Evolutionary conservation across 2,113 vertebrate genomes (phyloP), one percentile per base, ranked within the genome.

Genomic region (Silurus asotus): DNA sequence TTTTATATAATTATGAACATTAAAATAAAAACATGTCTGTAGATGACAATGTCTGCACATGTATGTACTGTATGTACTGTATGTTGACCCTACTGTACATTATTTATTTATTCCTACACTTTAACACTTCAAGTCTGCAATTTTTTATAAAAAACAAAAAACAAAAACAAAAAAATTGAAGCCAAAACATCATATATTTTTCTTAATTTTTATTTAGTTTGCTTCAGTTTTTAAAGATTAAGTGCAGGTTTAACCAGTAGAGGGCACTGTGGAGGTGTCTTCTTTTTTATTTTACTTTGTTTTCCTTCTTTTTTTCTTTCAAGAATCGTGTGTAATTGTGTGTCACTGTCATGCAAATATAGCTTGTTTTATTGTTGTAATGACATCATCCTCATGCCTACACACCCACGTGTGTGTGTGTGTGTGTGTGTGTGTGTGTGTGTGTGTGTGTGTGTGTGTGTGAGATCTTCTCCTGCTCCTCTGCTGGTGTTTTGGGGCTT

Each of bases 361-460:
- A 8, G n/a, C 19, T 70, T 48, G 2, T 74, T 51, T 0, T 13
- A 37, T 37, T 37, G 70, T 74, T 23, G 45, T 74, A 20, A 51
- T 70, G 67, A 51, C 76, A 58, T 77, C 53, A 78, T 58, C 56
- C 37, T 78, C 55, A n/a, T 78, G 10, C 76, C 55, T 58, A 58
- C 28, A 17, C 76, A 37, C 20, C 76, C 15, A 58, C 76, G 15
- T 37, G 9, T 19, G 8, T 1, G 13, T 15, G 8, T 10, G 53
- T 77, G 75, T 77, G 1, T 56, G 0, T 58, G 8, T 10, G 53
- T 77, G 75, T 77, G 1, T 56, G 0, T 58, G 8, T 10, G 53
- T 77, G 75, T 77, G 15, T 37, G 9, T 19, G 8, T 1, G 13
- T 15, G 8, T 10, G 53, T 77, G 75, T 77, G 1, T 56, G 0